phyloP scores from a whole-genome alignment of 2,888 invertebrate genomes.

The Neoaliturus tenellus region DNA sequence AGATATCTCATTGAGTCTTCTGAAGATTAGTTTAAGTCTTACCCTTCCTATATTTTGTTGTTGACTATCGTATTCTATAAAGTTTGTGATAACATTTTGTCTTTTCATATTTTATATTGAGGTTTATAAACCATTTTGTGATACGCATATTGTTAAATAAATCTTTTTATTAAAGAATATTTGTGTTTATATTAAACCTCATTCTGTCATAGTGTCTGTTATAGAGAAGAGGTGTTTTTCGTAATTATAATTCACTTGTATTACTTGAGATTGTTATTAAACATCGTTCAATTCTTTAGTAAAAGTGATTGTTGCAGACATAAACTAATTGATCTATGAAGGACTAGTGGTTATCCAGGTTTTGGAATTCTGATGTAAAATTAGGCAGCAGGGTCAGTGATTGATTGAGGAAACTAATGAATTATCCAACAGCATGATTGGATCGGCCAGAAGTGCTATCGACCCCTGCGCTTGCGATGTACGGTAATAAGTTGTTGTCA shows the following conservation, averaged over 20 bases:
- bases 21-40: neutral
- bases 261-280: no score
- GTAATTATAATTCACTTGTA: no score
- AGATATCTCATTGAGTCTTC: neutral
- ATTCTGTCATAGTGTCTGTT: no score
- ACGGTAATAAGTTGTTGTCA: neutral
- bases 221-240: no score
- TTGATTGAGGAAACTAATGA: neutral
- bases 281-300: no score
- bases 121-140: neutral
- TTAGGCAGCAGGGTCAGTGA: neutral
- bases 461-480: neutral
- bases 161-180: neutral
- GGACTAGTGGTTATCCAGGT: no score
- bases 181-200: no score
- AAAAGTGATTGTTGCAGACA: no score
- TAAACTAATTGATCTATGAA: no score
- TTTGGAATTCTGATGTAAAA: neutral
- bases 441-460: neutral
- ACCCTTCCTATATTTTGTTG: neutral
- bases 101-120: neutral
- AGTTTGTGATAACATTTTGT: neutral
- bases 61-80: neutral
- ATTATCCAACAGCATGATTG: neutral
- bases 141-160: neutral